Evolutionary conservation across 2,888 invertebrate species (phyloP), one percentile per base, ranked within the genome.

Genomic region (Ctena decussata): DNA sequence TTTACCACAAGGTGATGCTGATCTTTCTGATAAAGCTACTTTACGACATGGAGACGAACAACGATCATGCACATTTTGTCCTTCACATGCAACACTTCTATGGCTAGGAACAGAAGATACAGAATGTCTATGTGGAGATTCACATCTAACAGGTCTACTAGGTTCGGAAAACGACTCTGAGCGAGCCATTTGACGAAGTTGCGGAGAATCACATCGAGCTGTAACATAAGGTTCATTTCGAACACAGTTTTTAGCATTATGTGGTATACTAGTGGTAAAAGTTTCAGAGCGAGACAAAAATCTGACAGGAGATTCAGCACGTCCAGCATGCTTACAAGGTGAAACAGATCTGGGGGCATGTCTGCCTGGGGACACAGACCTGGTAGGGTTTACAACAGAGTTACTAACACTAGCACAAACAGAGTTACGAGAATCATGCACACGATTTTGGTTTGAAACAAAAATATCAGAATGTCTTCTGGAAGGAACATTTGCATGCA

Each of bases 121-220:
- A 41, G 89, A 86, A 74, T 86, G 89, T 86, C 86, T 82, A 37
- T 86, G 70, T 11, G 85, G 84, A 74, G 89, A 89, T 77, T 86
- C 86, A 41, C 75, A 27, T 70, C 86, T 84, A 44, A 65, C 39
- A 32, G 27, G 32, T 18, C 44, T 57, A 41, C 37, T 41, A 2
- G 82, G 83, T 44, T 76, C 41, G 5, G 85, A 80, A 49, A 85
- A 82, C n/a, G 78, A 77, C 35, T 83, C 85, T 0, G 82, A 78
- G 18, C 49, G 83, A 30, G 35, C 46, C 69, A 89, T 39, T 18
- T 81, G 80, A 32, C 89, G 78, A 30, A 84, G 84, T 24, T 81
- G 79, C 0, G 85, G 89, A 24, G 86, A 89, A 74, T 85, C 83
- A 81, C 83, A 81, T 32, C 86, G 82, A 6, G 89, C 53, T 53